Evolutionary conservation across 64 coral and sea anemone species (phyloP).

Genomic region (Actinia tenebrosa): DNA sequence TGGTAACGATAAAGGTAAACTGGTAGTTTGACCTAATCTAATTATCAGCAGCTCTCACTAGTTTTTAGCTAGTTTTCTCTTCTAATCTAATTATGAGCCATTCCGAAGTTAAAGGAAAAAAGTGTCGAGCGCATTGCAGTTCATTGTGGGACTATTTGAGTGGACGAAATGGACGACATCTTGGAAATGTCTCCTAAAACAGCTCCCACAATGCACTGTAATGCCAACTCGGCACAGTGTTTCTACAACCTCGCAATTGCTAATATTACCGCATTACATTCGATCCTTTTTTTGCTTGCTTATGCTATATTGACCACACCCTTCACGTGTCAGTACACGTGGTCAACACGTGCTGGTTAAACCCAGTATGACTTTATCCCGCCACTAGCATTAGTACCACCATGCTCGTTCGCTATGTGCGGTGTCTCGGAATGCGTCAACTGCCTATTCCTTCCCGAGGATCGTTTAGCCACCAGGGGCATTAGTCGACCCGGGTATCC

Average conservation of each 20-base stretch:
- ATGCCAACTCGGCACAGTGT: no score
- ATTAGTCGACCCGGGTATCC: conserved; percentile 68
- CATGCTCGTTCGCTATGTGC: conserved; percentile 17
- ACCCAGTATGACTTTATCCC: conserved; percentile 81
- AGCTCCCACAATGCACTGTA: no score
- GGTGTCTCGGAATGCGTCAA: conserved; percentile 24
- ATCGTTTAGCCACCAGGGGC: conserved; percentile 49
- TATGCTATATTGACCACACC: background rate
- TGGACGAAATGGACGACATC: no score
- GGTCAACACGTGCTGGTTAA: conserved; percentile 4
- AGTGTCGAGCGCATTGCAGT: no score
- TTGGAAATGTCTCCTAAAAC: no score
- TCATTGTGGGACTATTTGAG: background rate
- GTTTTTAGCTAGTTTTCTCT: no score
- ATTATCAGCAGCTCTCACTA: no score
- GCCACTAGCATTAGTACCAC: conserved; percentile 25
- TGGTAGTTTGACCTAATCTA: background rate
- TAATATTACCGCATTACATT: background rate
- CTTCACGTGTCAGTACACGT: background rate
- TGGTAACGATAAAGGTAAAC: background rate
- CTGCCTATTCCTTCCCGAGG: conserved; percentile 30
- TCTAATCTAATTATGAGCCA: no score
- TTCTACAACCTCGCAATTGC: no score
- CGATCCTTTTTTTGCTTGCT: background rate
- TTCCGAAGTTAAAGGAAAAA: no score